Conservation (phyloP, 2,113 vertebrate genomes). For the Dicaeum eximium region DNA sequence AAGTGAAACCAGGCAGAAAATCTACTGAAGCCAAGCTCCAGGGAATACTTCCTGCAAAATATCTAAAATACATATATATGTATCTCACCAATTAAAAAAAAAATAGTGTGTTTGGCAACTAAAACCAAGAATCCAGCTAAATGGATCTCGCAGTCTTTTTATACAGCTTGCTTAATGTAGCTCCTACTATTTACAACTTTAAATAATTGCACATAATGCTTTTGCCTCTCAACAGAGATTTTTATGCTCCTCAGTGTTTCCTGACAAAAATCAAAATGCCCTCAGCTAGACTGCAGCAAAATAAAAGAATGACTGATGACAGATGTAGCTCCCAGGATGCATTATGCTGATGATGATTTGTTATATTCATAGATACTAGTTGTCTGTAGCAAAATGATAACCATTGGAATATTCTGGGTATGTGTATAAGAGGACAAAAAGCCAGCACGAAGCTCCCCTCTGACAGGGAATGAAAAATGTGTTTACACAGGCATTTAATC, state of each 20-base stretch:
- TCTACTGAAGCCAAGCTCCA: not conserved
- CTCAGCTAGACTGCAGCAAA: not conserved
- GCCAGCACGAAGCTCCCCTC: rapidly evolving
- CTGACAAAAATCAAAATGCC: not conserved
- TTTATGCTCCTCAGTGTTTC: not conserved
- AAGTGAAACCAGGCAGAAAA: not conserved
- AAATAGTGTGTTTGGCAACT: not conserved
- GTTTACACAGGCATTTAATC: not conserved
- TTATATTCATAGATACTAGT: not conserved
- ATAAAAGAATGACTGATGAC: not conserved
- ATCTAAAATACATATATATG: not conserved
- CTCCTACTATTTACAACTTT: not conserved
- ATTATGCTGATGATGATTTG: not conserved
- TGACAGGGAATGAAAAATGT: not conserved
- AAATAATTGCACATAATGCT: not conserved
- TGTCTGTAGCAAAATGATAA: not conserved
- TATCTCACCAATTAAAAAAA: not conserved
- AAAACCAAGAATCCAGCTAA: not conserved
- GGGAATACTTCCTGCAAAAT: not conserved
- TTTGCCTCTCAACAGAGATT: not conserved
- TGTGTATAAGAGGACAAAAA: not conserved
- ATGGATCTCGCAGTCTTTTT: not conserved
- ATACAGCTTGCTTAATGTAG: not conserved
- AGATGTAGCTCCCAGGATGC: not conserved
- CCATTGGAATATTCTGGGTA: not conserved